phyloP scores from a whole-genome alignment of 1,140 invertebrate species.

The Dufourea novaeangliae region DNA sequence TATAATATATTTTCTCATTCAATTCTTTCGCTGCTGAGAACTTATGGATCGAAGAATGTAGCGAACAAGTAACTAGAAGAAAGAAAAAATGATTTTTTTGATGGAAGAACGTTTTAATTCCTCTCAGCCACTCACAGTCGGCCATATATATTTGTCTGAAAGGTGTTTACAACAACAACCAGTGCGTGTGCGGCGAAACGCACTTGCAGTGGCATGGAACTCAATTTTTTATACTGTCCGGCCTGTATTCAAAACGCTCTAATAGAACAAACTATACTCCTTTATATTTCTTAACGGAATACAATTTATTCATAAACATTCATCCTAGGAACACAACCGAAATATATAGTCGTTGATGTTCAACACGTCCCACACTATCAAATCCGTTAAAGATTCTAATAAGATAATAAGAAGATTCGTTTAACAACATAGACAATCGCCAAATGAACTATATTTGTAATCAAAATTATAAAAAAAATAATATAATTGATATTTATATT shows the following conservation, averaged over 20 bases:
- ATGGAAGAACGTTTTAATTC: constrained; percentile 18
- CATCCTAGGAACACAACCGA: neutral
- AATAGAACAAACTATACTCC: constrained; percentile 42
- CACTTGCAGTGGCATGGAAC: constrained; percentile 34
- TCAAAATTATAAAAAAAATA: constrained; percentile 14
- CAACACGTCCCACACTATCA: neutral
- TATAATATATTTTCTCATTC: too few relatives aligned
- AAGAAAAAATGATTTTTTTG: neutral
- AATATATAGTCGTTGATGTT: neutral
- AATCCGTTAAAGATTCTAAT: neutral
- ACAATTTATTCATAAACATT: neutral
- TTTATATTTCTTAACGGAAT: constrained; percentile 7
- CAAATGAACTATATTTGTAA: constrained; percentile 12
- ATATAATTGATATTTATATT: neutral
- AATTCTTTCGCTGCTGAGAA: neutral
- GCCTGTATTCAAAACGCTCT: constrained; percentile 53
- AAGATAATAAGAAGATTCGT: neutral
- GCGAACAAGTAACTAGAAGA: constrained; percentile 5
- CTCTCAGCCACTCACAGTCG: constrained; percentile 29
- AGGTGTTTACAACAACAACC: constrained; percentile 36
- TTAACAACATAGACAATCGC: constrained; percentile 11
- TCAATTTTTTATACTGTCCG: constrained; percentile 49
- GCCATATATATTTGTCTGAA: constrained; percentile 37
- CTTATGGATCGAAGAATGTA: neutral
- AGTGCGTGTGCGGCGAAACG: constrained; percentile 38